Evolutionary conservation across 2,888 invertebrate species (phyloP).

Genomic region (Volucella inflata): DNA sequence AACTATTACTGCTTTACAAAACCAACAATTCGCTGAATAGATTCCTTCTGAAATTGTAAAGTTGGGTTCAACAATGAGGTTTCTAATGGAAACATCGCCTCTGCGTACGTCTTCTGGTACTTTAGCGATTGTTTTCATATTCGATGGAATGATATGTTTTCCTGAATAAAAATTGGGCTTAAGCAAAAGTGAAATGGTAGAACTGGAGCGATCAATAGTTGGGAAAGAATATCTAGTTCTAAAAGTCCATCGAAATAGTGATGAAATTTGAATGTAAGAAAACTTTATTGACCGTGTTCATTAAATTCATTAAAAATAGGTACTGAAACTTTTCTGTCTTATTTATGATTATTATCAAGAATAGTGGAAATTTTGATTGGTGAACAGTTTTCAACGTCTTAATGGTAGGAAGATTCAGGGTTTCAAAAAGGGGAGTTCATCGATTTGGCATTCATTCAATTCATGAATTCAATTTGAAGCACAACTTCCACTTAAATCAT

Average conservation of each 20-base stretch:
- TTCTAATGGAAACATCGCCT: conserved; percentile 42
- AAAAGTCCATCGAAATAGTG: background rate
- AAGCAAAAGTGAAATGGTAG: conserved; percentile 6
- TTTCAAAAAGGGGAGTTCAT: no score
- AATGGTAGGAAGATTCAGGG: background rate
- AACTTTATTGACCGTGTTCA: conserved; percentile 5
- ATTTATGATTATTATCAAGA: conserved; percentile 12
- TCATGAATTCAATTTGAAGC: no score
- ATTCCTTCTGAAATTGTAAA: conserved; percentile 54
- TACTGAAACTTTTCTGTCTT: conserved; percentile 20
- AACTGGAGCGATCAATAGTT: background rate
- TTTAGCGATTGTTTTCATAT: conserved; percentile 47
- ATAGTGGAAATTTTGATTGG: conserved; percentile 20
- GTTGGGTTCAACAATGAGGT: conserved; percentile 30
- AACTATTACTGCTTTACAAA: conserved; percentile 41
- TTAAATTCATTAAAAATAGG: conserved; percentile 37
- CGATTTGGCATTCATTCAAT: no score
- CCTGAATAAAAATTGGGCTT: conserved; percentile 53
- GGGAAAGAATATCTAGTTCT: background rate
- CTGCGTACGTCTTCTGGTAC: conserved; percentile 44
- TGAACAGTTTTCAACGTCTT: background rate
- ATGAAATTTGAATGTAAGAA: background rate
- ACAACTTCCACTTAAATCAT: no score
- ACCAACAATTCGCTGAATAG: conserved; percentile 57
- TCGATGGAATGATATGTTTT: conserved; percentile 29